phyloP scores from a whole-genome alignment of 2,888 invertebrate species.

The Serripes groenlandicus region DNA sequence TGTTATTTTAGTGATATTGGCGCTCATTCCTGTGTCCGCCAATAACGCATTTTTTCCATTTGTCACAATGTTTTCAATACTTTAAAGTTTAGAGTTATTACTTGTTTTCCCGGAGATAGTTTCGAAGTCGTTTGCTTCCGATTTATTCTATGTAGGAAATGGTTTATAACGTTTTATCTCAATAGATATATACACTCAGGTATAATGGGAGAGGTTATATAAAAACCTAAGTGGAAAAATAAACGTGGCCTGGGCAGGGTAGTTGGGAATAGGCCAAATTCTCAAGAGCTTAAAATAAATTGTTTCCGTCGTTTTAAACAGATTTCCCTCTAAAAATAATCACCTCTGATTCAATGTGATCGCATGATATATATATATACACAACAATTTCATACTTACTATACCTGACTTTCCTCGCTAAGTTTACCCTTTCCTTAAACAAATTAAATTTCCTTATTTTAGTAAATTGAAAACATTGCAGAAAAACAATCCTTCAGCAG shows the following conservation, averaged over 20 bases:
- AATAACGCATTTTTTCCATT: not conserved
- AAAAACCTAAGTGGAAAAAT: not conserved
- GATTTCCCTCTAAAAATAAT: not conserved
- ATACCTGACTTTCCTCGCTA: too few relatives aligned
- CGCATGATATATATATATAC: not conserved
- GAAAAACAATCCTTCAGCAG: too few relatives aligned
- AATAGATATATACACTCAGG: not conserved
- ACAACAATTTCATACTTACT: not conserved
- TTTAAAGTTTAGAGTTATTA: not conserved
- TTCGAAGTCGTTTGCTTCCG: not conserved
- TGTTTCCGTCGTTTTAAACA: conserved; percentile 4
- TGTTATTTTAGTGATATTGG: too few relatives aligned
- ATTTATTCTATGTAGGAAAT: not conserved
- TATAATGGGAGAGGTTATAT: not conserved
- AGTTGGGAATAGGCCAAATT: conserved; percentile 8
- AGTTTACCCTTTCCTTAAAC: too few relatives aligned
- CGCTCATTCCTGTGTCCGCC: too few relatives aligned
- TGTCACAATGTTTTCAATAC: not conserved
- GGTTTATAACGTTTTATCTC: not conserved
- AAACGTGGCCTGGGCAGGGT: not conserved
- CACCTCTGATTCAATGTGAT: conserved; percentile 12
- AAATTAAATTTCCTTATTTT: too few relatives aligned
- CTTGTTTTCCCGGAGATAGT: too few relatives aligned
- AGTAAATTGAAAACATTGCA: too few relatives aligned
- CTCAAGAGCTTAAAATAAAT: conserved; percentile 23